Conservation (phyloP, 2,888 invertebrate genomes). For the Caenorhabditis imperialis region DNA sequence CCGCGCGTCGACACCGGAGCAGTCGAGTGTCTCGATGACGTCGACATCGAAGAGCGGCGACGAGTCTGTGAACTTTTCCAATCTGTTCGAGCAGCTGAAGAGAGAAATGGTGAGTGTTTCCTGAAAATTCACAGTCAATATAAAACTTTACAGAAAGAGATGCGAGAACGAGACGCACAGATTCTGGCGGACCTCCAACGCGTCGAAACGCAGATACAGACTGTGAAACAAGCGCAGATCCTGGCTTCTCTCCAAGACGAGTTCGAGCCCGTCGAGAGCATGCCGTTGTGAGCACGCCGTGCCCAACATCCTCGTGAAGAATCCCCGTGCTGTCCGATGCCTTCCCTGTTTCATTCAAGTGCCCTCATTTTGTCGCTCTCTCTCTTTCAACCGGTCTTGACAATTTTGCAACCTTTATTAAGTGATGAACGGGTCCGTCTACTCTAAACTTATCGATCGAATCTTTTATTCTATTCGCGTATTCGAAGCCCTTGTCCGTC, state of each 20-base stretch:
- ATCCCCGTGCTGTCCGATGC: constrained; percentile 2
- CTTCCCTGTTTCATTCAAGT: constrained; percentile 9
- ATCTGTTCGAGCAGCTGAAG: constrained; percentile 74
- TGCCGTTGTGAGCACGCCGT: constrained; percentile 39
- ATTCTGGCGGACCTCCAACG: constrained; percentile 73
- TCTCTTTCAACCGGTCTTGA: constrained; percentile 42
- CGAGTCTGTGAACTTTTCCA: constrained; percentile 61
- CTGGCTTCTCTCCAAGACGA: constrained; percentile 52
- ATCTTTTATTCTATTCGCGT: constrained; percentile 6
- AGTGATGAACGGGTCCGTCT: constrained; percentile 20
- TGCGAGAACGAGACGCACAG: constrained; percentile 73
- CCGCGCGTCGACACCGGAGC: constrained; percentile 63
- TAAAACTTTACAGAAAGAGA: constrained; percentile 64
- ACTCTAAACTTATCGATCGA: constrained; percentile 13
- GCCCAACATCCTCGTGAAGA: neutral
- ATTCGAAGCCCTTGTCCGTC: neutral
- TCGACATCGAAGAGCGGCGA: constrained; percentile 58
- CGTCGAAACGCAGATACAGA: constrained; percentile 70
- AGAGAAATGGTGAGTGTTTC: constrained; percentile 70
- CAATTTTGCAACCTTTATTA: constrained; percentile 32
- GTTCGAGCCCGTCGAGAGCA: constrained; percentile 55
- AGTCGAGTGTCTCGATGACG: constrained; percentile 59
- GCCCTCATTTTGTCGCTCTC: constrained; percentile 5
- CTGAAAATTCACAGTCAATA: neutral
- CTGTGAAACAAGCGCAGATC: constrained; percentile 57